These are phyloP conservation scores for Apis cerana DNA, from an alignment of 1,140 invertebrate genomes.

Conservation along the genomic window DNA sequence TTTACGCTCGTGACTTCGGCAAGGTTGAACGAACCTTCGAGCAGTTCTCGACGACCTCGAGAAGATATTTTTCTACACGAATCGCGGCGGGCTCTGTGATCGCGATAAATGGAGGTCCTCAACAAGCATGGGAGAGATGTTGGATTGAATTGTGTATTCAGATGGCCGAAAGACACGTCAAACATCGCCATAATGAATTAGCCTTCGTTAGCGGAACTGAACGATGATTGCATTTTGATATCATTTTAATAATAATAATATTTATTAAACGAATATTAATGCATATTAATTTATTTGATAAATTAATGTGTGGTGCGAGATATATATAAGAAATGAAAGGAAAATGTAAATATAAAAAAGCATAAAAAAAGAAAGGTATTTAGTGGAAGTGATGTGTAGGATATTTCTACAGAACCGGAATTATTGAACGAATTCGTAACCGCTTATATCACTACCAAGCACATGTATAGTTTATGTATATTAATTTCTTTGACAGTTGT, in stretches of 20 bases:
- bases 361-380: no score
- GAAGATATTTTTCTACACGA: conserved; percentile 16
- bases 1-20: conserved; percentile 31
- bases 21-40: conserved; percentile 62
- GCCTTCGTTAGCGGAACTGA: not conserved
- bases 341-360: no score
- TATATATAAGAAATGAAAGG: no score
- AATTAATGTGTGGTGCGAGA: no score
- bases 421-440: not conserved
- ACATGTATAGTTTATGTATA: not conserved
- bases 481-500: not conserved
- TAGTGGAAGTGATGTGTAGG: not conserved
- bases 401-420: not conserved
- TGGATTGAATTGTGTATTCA: not conserved
- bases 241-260: not conserved
- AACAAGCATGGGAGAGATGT: not conserved
- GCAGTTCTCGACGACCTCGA: conserved; percentile 41
- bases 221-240: not conserved
- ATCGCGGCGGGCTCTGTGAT: conserved; percentile 6
- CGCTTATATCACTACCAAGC: not conserved
- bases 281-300: no score
- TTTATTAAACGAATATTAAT: no score
- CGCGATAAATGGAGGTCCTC: conserved; percentile 4
- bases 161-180: not conserved
- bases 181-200: not conserved